These are phyloP conservation scores for Actinemys pallida DNA, from an alignment of 2,113 vertebrate genomes.

Conservation along the genomic window DNA sequence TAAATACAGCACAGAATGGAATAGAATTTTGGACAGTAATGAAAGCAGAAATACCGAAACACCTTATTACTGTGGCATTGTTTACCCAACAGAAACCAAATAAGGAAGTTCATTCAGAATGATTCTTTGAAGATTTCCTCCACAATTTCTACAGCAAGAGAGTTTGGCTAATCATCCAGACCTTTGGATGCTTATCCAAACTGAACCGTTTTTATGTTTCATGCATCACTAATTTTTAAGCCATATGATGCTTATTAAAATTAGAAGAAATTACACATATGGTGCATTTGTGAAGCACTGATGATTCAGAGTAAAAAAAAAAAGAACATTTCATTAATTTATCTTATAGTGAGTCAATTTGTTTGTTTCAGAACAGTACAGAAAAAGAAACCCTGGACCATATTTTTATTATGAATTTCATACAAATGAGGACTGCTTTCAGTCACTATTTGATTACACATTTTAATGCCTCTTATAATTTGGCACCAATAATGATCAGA, in stretches of 20 bases:
- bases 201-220: neutral
- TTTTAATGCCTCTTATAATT: constrained; percentile 47
- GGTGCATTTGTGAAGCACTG: neutral
- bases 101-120: neutral
- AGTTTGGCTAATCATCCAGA: neutral
- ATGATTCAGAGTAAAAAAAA: neutral
- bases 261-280: neutral
- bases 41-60: neutral
- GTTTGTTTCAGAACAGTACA: constrained; percentile 11
- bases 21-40: neutral
- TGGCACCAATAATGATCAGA: constrained; percentile 49
- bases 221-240: neutral
- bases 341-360: neutral
- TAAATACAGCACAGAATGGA: neutral
- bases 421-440: constrained; percentile 22
- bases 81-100: neutral
- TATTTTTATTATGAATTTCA: neutral
- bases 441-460: constrained; percentile 46
- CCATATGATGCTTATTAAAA: neutral
- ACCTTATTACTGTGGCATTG: neutral
- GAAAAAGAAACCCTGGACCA: constrained; percentile 2
- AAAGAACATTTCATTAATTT: neutral
- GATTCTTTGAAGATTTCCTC: neutral
- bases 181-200: neutral
- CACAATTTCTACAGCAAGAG: neutral